These are phyloP conservation scores for Zaprionus ghesquierei DNA, from an alignment of 1,140 invertebrate genomes.

Conservation along the genomic window DNA sequence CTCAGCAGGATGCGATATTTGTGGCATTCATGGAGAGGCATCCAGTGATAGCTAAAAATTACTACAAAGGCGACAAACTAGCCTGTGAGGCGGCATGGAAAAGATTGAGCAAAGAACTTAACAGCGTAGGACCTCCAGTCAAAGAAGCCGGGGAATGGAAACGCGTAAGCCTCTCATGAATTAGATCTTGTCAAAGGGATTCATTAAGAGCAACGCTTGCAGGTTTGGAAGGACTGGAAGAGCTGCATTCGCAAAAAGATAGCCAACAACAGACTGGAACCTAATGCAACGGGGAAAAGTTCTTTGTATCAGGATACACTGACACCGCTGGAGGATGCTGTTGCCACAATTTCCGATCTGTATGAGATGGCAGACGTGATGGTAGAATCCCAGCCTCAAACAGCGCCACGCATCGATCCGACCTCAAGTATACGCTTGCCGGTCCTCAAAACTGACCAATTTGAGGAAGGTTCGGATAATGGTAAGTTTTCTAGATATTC, in stretches of 20 bases:
- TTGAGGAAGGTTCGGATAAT: constrained; percentile 40
- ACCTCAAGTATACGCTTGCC: constrained; percentile 20
- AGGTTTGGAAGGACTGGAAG: constrained; percentile 74
- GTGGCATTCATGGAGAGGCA: constrained; percentile 67
- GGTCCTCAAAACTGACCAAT: constrained; percentile 49
- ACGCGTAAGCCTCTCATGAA: constrained; percentile 18
- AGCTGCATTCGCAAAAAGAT: constrained; percentile 67
- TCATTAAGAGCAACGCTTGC: not conserved
- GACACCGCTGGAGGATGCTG: constrained; percentile 60
- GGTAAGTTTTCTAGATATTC: constrained; percentile 12
- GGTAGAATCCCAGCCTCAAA: constrained; percentile 36
- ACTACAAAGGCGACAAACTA: constrained; percentile 61
- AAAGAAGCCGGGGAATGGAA: constrained; percentile 64
- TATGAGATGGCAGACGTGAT: constrained; percentile 63
- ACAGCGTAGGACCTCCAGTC: constrained; percentile 58
- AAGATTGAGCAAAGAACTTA: constrained; percentile 56
- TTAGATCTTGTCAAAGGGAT: not conserved
- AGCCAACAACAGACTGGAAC: constrained; percentile 54
- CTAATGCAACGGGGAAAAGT: constrained; percentile 51
- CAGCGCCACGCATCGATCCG: constrained; percentile 1
- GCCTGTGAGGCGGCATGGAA: constrained; percentile 67
- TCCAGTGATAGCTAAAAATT: constrained; percentile 65
- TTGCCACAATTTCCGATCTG: constrained; percentile 55
- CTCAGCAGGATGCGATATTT: constrained; percentile 69
- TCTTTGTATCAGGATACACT: constrained; percentile 62